phyloP scores from a whole-genome alignment of 2,797 vertebrate species.

The Onychomys leucogaster region DNA sequence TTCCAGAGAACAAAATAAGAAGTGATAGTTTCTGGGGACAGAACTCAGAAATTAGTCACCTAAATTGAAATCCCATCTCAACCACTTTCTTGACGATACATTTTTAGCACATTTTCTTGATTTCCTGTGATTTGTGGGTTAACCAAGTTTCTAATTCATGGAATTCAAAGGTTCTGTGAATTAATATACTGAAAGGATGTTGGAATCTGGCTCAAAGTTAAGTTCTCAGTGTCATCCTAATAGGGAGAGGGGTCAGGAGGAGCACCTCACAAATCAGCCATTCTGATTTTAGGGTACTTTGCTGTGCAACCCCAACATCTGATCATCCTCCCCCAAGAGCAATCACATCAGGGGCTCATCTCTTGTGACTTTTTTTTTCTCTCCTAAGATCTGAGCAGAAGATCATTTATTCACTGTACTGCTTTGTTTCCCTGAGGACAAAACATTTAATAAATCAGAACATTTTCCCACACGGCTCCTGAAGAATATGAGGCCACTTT shows the following conservation, averaged over 20 bases:
- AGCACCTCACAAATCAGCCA: background rate
- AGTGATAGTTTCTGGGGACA: background rate
- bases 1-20: background rate
- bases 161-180: background rate
- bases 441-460: conserved; percentile 63
- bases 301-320: background rate
- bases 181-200: background rate
- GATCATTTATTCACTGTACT: background rate
- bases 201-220: background rate
- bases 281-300: background rate
- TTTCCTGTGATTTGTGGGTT: background rate
- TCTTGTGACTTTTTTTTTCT: background rate
- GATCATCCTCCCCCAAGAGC: background rate
- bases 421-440: conserved; percentile 7
- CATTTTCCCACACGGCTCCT: conserved; percentile 28
- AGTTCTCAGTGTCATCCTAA: background rate
- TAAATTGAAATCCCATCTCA: background rate
- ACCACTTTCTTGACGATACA: background rate
- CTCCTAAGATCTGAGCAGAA: conserved; percentile 34
- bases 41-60: background rate
- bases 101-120: background rate
- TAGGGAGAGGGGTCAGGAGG: background rate
- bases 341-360: background rate
- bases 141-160: background rate
- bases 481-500: conserved; percentile 32